These are phyloP conservation scores for Synergus japonicus DNA, from an alignment of 2,888 invertebrate genomes.

Conservation along the genomic window DNA sequence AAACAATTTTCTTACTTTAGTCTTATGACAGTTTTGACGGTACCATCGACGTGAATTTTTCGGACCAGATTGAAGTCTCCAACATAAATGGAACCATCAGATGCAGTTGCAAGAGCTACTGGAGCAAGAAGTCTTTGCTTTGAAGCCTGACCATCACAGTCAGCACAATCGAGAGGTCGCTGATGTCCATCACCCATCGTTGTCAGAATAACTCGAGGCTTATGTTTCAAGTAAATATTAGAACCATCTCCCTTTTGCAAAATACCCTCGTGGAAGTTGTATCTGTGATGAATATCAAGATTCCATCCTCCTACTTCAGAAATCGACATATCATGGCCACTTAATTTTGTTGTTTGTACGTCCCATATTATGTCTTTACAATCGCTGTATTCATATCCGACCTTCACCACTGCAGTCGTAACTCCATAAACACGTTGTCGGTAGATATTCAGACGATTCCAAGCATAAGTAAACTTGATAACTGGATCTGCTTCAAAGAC, in stretches of 20 bases:
- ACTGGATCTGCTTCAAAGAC: constrained; percentile 97
- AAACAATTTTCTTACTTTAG: constrained; percentile 83
- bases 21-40: constrained; percentile 87
- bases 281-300: constrained; percentile 97
- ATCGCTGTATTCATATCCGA: constrained; percentile 96
- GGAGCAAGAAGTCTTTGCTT: constrained; percentile 93
- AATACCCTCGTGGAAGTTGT: constrained; percentile 98
- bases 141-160: constrained; percentile 88
- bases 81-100: constrained; percentile 96
- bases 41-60: constrained; percentile 91
- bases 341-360: constrained; percentile 94
- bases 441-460: constrained; percentile 98
- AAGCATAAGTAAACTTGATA: constrained; percentile 97
- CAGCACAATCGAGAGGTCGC: constrained; percentile 90
- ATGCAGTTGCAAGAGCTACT: constrained; percentile 92
- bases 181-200: constrained; percentile 95
- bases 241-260: constrained; percentile 98
- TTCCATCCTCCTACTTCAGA: constrained; percentile 99
- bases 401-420: constrained; percentile 95
- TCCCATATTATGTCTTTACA: constrained; percentile 97
- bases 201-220: constrained; percentile 93
- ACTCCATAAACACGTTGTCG: constrained; percentile 97
- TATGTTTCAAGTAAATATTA: constrained; percentile 95
- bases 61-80: constrained; percentile 97
- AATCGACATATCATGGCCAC: constrained; percentile 97